Evolutionary conservation across 1,140 invertebrate species (phyloP).

Genomic region (Parapsyche elsis): DNA sequence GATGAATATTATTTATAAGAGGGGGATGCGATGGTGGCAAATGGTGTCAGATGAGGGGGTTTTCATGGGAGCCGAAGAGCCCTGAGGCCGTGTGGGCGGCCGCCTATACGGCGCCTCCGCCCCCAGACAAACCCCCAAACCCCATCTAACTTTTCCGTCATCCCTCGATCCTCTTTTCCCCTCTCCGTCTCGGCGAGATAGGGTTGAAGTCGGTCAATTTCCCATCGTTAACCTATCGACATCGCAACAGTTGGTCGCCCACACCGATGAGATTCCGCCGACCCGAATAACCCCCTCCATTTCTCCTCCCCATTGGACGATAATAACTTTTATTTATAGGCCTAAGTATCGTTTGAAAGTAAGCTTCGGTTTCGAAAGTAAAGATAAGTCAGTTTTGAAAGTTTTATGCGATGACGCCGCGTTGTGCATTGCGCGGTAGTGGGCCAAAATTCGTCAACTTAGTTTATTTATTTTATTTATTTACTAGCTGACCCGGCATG

Average conservation of each 20-base stretch:
- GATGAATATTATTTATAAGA: conserved; percentile 40
- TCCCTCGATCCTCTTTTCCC: neutral
- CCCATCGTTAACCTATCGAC: conserved; percentile 24
- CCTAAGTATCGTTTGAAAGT: too few species aligned
- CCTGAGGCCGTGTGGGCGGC: conserved; percentile 57
- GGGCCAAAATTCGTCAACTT: too few species aligned
- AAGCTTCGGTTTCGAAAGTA: too few species aligned
- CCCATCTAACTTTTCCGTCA: neutral
- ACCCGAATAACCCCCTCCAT: neutral
- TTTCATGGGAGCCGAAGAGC: conserved; percentile 52
- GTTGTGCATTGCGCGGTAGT: too few species aligned
- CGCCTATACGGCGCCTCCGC: conserved; percentile 58
- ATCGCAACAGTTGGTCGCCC: conserved; percentile 42
- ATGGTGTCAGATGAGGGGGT: neutral
- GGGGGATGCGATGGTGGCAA: neutral
- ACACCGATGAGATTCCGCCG: too few species aligned
- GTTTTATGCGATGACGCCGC: too few species aligned
- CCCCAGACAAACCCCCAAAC: conserved; percentile 54
- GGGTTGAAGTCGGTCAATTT: conserved; percentile 30
- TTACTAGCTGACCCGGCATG: too few species aligned
- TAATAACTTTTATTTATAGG: conserved; percentile 11
- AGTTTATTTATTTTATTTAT: too few species aligned
- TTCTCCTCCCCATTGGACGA: neutral
- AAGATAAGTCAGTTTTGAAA: too few species aligned
- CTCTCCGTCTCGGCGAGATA: conserved; percentile 2